phyloP scores from a whole-genome alignment of 2,113 vertebrate genomes.

The Pachyramphus minor region DNA sequence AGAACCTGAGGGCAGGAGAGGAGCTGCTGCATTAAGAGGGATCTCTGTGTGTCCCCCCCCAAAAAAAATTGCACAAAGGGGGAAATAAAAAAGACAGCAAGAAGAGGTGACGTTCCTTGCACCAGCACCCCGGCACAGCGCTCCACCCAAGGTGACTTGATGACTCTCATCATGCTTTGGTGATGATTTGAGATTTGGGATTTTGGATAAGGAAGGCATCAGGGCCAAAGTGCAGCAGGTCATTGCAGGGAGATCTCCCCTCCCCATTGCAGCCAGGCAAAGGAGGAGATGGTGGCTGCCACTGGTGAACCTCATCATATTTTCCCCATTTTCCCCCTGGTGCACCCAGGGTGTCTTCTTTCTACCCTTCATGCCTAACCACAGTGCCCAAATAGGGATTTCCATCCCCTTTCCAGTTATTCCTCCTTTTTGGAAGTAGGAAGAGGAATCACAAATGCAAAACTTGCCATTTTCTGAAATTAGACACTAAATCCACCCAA shows the following conservation, averaged over 20 bases:
- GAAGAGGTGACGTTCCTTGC: accelerated
- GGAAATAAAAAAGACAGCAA: neutral
- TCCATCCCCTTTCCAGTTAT: neutral
- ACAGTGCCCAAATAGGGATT: neutral
- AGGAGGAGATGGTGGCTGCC: neutral
- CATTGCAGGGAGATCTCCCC: neutral
- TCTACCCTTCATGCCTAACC: neutral
- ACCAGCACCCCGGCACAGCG: accelerated
- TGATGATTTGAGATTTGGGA: neutral
- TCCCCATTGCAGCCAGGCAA: neutral
- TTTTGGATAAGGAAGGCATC: neutral
- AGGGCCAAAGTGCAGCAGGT: accelerated
- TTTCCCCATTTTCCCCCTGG: neutral
- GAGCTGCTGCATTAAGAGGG: neutral
- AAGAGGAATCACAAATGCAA: neutral
- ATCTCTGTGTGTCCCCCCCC: accelerated
- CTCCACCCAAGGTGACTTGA: neutral
- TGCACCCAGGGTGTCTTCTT: neutral
- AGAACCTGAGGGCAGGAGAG: slow-evolving; percentile 78
- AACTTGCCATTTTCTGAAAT: neutral
- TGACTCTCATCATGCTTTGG: neutral
- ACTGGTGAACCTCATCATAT: accelerated
- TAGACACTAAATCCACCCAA: neutral
- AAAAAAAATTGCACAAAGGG: accelerated
- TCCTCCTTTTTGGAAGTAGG: neutral